Percentiles rank a stretch among this genome's conserved stretches.
Conservation (phyloP, 1,140 invertebrate genomes). For the Chelonus insularis region DNA sequence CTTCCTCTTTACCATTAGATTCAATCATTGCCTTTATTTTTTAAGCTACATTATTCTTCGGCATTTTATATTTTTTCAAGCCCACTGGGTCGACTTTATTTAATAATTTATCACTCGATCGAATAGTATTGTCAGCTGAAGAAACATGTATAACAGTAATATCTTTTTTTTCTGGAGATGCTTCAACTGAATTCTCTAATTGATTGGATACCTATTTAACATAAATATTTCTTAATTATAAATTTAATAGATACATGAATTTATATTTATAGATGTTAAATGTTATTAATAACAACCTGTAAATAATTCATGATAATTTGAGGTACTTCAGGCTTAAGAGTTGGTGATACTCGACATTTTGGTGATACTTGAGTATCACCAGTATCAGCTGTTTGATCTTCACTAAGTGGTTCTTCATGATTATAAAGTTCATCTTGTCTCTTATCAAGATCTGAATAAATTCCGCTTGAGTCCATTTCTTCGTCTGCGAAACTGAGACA, state of each 20-base stretch:
- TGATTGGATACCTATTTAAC: slow-evolving; percentile 14
- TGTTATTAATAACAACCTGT: slow-evolving; percentile 33
- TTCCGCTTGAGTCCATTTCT: slow-evolving; percentile 83
- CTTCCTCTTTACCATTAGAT: slow-evolving; percentile 57
- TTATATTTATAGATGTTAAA: neutral
- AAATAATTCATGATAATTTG: slow-evolving; percentile 40
- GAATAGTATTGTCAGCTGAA: slow-evolving; percentile 23
- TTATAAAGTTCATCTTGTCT: slow-evolving; percentile 47
- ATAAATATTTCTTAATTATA: neutral
- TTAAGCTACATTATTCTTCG: slow-evolving; percentile 72
- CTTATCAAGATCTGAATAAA: slow-evolving; percentile 81
- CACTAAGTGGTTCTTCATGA: slow-evolving; percentile 38
- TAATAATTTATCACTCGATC: slow-evolving; percentile 23
- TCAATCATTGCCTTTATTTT: slow-evolving; percentile 74
- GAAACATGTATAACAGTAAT: slow-evolving; percentile 18
- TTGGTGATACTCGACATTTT: slow-evolving; percentile 45
- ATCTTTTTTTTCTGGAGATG: slow-evolving; percentile 11
- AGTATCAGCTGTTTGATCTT: slow-evolving; percentile 48
- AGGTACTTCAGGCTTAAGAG: slow-evolving; percentile 32
- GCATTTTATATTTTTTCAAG: slow-evolving; percentile 75
- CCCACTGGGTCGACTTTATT: slow-evolving; percentile 44
- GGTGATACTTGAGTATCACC: slow-evolving; percentile 53
- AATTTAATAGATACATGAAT: too few species aligned
- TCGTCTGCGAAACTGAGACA: slow-evolving; percentile 61
- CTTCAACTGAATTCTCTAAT: neutral